Evolutionary conservation across 2,113 vertebrate genomes (phyloP), one percentile per base, ranked within the genome.

Genomic region (Gasterosteus aculeatus): DNA sequence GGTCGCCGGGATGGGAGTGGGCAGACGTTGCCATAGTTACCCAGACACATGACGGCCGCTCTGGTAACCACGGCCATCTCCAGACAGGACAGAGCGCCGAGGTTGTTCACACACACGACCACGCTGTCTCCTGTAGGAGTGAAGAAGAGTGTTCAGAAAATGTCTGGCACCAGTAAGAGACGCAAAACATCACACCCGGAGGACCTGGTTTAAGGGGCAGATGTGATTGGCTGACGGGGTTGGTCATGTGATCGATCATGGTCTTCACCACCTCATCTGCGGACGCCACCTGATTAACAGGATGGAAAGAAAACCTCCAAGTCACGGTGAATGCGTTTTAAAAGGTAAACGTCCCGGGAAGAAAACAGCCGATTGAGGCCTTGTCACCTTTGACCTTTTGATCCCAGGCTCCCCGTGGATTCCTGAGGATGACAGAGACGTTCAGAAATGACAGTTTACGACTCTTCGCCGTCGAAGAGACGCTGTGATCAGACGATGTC

Each of bases 361-460:
- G 6, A 3, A 44, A 1, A 22, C 3, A 12, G 10, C 2, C 16
- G 7, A 4, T 33, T 29, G 0, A 33, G 6, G 44, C 8, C n/a
- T n/a, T 53, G 83, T 91, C 82, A 97, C 97, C 95, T 97, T 97
- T 72, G 95, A 94, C 77, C 96, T 95, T 69, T 81, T 94, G 46
- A 98, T 91, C 0, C 98, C 98, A 3, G 97, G 95, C 78, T 99
- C 98, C 1, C 98, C 98, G 0, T 99, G 97, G 85, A 99, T 98
- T 51, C 98, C 98, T 99, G 75, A 41, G 56, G 10, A 35, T 10
- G 41, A 62, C 7, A 11, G 12, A 41, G 26, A 51, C 11, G 57
- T 51, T 82, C 7, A 33, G n/a, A 54, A 54, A 67, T 18, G 12
- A 29, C 12, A 10, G 14, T 29, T 66, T 35, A 35, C 44, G 38